Base-by-base conservation (phyloP, 1,140 invertebrate species). In the Panagrolaimus sp. region DNA sequence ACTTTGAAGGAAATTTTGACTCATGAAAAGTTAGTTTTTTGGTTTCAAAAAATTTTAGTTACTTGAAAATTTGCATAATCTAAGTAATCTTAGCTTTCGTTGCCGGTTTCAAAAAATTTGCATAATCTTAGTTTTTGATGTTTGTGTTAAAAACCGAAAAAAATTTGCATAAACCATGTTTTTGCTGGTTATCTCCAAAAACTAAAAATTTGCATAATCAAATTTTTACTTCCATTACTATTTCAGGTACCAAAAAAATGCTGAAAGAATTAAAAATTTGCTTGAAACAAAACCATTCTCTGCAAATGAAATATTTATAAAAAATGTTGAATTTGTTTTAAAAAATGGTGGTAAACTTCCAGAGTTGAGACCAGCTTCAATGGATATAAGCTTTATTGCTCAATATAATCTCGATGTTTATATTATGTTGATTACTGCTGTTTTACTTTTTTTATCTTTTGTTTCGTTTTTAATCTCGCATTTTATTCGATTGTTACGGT, bases 251-350 rank as follows among this genome's bases (percentile, higher is more conserved):
- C 21, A 21, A 58, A 58, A n/a, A 3, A 28, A 10, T 12, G 52
- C 52, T 7, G 1, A 17, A 58, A 21, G 52, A 58, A 58, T 58
- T n/a, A 21, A 58, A 58, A 4, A 58, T 26, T 28, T 58, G 5
- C 52, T 17, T 21, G 24, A 65, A 65, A 46, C 64, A 46, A 21
- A 71, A 48, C 70, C 70, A 5, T 71, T 71, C 65, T 21, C 70
- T 17, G 70, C 70, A 14, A 63, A 47, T 24, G 70, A 71, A 46
- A 63, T 63, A 28, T 64, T 71, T n/a, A 43, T 55, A 26, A 71
- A 71, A 45, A 47, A 71, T 47, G 70, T 71, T 43, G 52, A 65
- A 0, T 71, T 71, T 71, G 38, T 71, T 48, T 47, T 70, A 15
- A 28, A 28, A 38, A 71, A 71, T 44, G 68, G 58, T 48, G 70